Percentiles rank a stretch among this genome's conserved stretches.
Evolutionary conservation across 35 echinoderm and acorn worm species (phyloP).

Genomic region (Stichopus chloronotus): DNA sequence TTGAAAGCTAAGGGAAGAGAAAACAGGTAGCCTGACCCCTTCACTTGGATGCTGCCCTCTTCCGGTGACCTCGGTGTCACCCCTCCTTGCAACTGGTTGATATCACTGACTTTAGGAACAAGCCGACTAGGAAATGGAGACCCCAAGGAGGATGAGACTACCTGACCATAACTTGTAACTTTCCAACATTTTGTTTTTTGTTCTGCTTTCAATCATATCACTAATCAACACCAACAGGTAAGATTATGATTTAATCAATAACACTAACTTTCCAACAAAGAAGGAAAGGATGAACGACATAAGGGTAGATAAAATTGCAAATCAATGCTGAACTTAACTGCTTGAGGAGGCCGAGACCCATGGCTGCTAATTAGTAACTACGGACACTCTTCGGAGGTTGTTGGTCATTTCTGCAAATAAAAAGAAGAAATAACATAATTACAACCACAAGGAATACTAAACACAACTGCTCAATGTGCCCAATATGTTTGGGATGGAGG

Average conservation of each 20-base stretch:
- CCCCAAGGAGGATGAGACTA: background rate
- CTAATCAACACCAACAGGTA: background rate
- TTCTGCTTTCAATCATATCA: background rate
- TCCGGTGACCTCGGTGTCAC: background rate
- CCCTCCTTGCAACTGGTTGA: background rate
- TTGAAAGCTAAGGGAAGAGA: background rate
- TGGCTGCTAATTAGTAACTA: background rate
- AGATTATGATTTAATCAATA: background rate
- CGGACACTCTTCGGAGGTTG: background rate
- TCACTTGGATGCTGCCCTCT: background rate
- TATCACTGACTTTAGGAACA: slow-evolving; percentile 13
- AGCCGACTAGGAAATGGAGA: background rate
- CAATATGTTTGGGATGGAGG: background rate
- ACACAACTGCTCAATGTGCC: background rate
- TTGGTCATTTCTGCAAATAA: background rate
- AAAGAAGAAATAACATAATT: background rate
- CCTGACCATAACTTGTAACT: background rate
- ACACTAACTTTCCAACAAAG: background rate
- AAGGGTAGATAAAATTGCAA: background rate
- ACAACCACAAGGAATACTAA: background rate
- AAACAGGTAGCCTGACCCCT: slow-evolving; percentile 9
- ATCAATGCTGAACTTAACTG: background rate
- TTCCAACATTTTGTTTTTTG: background rate
- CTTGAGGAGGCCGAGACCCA: background rate
- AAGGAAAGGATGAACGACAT: background rate